phyloP scores from a whole-genome alignment of 2,797 vertebrate species.

The Argya squamiceps region DNA sequence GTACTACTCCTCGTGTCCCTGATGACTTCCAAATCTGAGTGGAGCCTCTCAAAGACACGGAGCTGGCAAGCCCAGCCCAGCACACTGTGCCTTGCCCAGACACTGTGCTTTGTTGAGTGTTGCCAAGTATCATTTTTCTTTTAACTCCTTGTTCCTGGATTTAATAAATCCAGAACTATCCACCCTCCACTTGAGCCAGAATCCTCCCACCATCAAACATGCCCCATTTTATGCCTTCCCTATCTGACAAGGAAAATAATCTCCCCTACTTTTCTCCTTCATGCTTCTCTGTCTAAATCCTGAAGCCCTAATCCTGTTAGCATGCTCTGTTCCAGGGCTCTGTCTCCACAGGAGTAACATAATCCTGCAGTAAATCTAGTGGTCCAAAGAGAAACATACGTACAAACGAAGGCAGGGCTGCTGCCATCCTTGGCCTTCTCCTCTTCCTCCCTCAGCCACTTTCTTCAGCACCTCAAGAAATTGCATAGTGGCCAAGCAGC shows the following conservation, averaged over 20 bases:
- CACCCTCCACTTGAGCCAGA: constrained; percentile 13
- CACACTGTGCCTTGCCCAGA: not conserved
- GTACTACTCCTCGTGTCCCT: not conserved
- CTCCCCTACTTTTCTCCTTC: constrained; percentile 67
- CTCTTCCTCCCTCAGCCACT: not conserved
- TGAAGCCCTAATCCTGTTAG: constrained; percentile 82
- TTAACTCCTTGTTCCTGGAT: constrained; percentile 51
- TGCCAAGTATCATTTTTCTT: constrained; percentile 55
- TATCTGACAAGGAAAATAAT: constrained; percentile 63
- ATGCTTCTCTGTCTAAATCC: constrained; percentile 76
- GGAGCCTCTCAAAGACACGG: not conserved
- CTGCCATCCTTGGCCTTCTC: constrained; percentile 21
- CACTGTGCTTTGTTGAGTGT: not conserved
- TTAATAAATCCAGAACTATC: constrained; percentile 54
- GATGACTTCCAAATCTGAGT: constrained; percentile 9
- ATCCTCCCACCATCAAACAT: constrained; percentile 21
- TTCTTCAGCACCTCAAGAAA: constrained; percentile 19
- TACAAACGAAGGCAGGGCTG: not conserved
- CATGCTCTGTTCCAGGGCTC: constrained; percentile 73
- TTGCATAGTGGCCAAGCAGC: constrained; percentile 49
- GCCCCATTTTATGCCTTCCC: constrained; percentile 17
- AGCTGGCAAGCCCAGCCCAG: constrained; percentile 15
- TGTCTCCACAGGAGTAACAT: constrained; percentile 73
- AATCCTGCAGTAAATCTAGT: constrained; percentile 78
- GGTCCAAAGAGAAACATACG: constrained; percentile 50